Evolutionary conservation across 2,888 invertebrate genomes (phyloP).

Genomic region (Margaritifera margaritifera): DNA sequence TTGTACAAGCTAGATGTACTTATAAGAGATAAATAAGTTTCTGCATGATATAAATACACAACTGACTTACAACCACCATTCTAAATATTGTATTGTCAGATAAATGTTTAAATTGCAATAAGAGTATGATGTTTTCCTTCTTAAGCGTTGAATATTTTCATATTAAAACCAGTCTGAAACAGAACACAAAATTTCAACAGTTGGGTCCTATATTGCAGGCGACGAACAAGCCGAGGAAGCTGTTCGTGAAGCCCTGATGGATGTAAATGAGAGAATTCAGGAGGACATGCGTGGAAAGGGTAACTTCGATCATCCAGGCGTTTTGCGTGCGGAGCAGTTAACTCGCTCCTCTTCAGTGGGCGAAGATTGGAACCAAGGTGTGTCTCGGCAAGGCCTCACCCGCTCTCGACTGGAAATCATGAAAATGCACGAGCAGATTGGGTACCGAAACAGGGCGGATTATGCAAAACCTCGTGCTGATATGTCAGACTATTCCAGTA

Average conservation of each 20-base stretch:
- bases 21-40: too few relatives aligned
- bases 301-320: slow-evolving; percentile 29
- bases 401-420: slow-evolving; percentile 41
- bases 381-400: slow-evolving; percentile 28
- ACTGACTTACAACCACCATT: too few relatives aligned
- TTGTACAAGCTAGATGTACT: too few relatives aligned
- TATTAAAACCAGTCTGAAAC: too few relatives aligned
- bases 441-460: slow-evolving; percentile 33
- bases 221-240: slow-evolving; percentile 49
- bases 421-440: slow-evolving; percentile 32
- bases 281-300: slow-evolving; percentile 46
- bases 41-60: too few relatives aligned
- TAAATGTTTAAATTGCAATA: too few relatives aligned
- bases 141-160: too few relatives aligned
- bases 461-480: slow-evolving; percentile 46
- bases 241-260: slow-evolving; percentile 46
- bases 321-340: slow-evolving; percentile 26
- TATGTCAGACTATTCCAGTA: slow-evolving; percentile 46
- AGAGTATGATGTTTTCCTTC: too few relatives aligned
- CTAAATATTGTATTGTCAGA: too few relatives aligned
- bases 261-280: slow-evolving; percentile 46
- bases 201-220: slow-evolving; percentile 18
- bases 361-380: slow-evolving; percentile 23
- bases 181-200: too few relatives aligned
- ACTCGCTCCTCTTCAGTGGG: slow-evolving; percentile 29